These are phyloP conservation scores for Eulemur mongoz DNA, from an alignment of 2,797 vertebrate genomes.

Conservation along the genomic window DNA sequence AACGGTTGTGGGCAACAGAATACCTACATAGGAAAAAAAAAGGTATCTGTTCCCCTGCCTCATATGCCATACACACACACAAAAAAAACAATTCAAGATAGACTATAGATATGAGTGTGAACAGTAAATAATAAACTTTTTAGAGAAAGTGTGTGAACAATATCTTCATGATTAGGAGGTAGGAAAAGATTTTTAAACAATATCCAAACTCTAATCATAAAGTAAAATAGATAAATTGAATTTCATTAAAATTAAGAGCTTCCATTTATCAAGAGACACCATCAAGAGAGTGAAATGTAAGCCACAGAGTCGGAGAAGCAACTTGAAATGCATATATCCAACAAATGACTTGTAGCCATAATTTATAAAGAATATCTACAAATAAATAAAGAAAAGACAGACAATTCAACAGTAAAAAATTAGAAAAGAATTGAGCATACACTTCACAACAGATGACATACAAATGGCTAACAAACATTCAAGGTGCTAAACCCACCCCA, in stretches of 20 bases:
- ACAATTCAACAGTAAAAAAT: too few species aligned
- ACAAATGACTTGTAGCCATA: not conserved
- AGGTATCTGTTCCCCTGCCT: not conserved
- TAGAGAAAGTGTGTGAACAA: not conserved
- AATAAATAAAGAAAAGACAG: not conserved
- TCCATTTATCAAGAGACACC: not conserved
- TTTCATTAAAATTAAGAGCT: too few species aligned
- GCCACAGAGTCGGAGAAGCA: not conserved
- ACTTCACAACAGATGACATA: not conserved
- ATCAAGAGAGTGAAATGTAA: not conserved
- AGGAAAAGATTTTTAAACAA: not conserved
- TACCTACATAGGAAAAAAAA: not conserved
- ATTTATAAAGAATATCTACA: too few species aligned
- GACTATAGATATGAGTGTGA: not conserved
- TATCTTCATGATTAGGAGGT: not conserved
- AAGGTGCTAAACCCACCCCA: too few species aligned
- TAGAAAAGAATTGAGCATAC: not conserved
- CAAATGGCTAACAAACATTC: too few species aligned
- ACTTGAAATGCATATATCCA: not conserved
- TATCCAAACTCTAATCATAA: not conserved
- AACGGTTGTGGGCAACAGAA: not conserved
- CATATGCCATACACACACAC: not conserved
- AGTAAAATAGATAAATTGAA: not conserved
- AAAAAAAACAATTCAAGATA: not conserved
- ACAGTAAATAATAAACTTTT: not conserved